These are phyloP conservation scores for Drosophila seguyi DNA, from an alignment of 1,140 invertebrate genomes.

Conservation along the genomic window DNA sequence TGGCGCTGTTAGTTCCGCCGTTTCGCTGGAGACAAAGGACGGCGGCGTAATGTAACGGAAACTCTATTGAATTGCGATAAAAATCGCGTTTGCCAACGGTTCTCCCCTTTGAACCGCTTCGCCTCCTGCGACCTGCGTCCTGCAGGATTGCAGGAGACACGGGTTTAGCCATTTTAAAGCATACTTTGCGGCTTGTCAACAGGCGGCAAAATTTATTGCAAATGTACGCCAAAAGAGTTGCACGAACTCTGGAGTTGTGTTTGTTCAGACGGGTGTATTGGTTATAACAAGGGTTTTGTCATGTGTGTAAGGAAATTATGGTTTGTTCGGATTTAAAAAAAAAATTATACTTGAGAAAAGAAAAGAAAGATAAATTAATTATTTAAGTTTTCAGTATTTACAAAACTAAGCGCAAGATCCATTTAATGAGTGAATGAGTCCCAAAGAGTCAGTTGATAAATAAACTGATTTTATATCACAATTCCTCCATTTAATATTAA, in stretches of 20 bases:
- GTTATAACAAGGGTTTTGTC: neutral
- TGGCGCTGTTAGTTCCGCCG: conserved; percentile 79
- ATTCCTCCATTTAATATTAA: too few relatives aligned
- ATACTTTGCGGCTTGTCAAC: conserved; percentile 82
- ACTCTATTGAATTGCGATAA: conserved; percentile 83
- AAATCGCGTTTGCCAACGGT: conserved; percentile 72
- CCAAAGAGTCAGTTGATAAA: neutral
- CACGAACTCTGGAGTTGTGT: conserved; percentile 21
- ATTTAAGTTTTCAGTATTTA: too few relatives aligned
- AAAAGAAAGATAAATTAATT: too few relatives aligned
- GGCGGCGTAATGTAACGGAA: conserved; percentile 78
- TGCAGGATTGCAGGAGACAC: conserved; percentile 9
- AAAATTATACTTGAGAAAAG: neutral
- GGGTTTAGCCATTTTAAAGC: conserved; percentile 74
- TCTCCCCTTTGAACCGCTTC: conserved; percentile 40
- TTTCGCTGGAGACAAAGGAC: conserved; percentile 63
- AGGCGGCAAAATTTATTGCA: conserved; percentile 75
- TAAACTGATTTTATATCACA: too few relatives aligned
- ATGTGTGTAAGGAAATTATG: neutral
- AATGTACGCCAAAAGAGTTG: conserved; percentile 76
- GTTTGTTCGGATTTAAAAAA: too few relatives aligned
- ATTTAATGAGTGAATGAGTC: too few relatives aligned
- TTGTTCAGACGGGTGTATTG: neutral
- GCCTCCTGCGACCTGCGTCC: conserved; percentile 19
- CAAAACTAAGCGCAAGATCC: too few relatives aligned